Conservation (phyloP, 92 coral and sea anemone genomes). For the Palythoa grandiflora region DNA sequence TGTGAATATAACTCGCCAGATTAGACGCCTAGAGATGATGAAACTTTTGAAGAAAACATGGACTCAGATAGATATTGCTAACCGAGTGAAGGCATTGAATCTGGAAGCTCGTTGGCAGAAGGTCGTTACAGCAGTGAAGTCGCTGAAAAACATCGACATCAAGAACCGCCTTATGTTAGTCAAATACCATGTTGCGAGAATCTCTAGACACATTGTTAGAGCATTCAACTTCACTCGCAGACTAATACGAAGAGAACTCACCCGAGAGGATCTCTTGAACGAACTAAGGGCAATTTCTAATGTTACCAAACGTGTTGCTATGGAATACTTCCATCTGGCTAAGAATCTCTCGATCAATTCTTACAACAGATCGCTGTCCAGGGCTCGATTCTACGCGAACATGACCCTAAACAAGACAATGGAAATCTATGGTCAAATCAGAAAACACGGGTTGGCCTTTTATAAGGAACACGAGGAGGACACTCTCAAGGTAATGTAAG, state of each 20-base stretch:
- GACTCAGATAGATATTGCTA: constrained; percentile 70
- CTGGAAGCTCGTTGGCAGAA: constrained; percentile 74
- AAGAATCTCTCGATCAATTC: constrained; percentile 57
- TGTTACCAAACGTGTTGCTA: constrained; percentile 59
- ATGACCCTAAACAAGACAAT: constrained; percentile 62
- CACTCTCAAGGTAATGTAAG: constrained; percentile 34
- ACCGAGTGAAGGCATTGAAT: constrained; percentile 64
- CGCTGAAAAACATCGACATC: constrained; percentile 64
- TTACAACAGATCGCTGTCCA: constrained; percentile 34
- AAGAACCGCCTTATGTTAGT: constrained; percentile 62
- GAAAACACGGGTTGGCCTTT: constrained; percentile 58
- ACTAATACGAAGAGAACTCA: constrained; percentile 71
- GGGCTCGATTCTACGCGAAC: constrained; percentile 56
- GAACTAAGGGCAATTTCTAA: constrained; percentile 72
- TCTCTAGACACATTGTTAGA: constrained; percentile 58
- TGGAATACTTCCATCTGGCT: constrained; percentile 69
- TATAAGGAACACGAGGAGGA: constrained; percentile 76
- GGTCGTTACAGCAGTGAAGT: constrained; percentile 54
- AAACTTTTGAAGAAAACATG: constrained; percentile 66
- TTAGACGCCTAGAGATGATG: constrained; percentile 68
- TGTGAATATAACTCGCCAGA: constrained; percentile 67
- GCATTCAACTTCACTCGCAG: constrained; percentile 68
- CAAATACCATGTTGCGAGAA: constrained; percentile 52
- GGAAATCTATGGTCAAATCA: constrained; percentile 52
- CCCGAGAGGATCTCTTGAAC: constrained; percentile 69